Evolutionary conservation across 2,888 invertebrate species (phyloP), one percentile per base, ranked within the genome.

Genomic region (Caenorhabditis macrosperma): DNA sequence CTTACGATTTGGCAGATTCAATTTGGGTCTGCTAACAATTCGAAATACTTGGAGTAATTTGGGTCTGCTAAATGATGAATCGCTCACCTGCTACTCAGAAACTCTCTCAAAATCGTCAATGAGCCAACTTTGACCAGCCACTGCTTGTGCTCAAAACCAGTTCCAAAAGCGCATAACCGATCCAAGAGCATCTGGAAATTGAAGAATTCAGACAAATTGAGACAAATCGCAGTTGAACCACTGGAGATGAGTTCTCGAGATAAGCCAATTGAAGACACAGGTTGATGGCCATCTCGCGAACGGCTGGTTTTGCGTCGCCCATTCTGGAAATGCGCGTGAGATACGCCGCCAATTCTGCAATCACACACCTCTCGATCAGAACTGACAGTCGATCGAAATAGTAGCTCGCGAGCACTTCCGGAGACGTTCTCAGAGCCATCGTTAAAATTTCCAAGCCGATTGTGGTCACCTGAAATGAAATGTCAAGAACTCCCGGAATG

Each of bases 111-210:
- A 46, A 79, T 64, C 5, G 35, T 64, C 28, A 79, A 4, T 0
- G 68, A 75, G 20, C 79, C 79, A 33, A 79, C 69, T 69, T 79
- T 79, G 20, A 79, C 79, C 0, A 79, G 55, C 75, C 69, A 75
- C 24, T 79, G 79, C 22, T 75, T 75, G 60, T 79, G 79, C 30
- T 59, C 66, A 30, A 79, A 75, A 12, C 79, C 79, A 4, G 74
- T 79, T 5, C 60, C 69, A 5, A 46, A 48, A 0, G 20, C 28
- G 6, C 52, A 52, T 1, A 79, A 38, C 10, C 79, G 55, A 17
- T 79, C 79, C 0, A 79, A 46, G 1, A 79, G 57, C 64, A 79
- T 79, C 72, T 77, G 54, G 30, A 71, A 60, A 22, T 15, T 3
- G 20, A 7, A 38, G 5, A 60, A 54, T 15, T 22, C 24, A 33